These are phyloP conservation scores for Pitta sordida DNA, from an alignment of 2,113 vertebrate genomes.

Conservation along the genomic window DNA sequence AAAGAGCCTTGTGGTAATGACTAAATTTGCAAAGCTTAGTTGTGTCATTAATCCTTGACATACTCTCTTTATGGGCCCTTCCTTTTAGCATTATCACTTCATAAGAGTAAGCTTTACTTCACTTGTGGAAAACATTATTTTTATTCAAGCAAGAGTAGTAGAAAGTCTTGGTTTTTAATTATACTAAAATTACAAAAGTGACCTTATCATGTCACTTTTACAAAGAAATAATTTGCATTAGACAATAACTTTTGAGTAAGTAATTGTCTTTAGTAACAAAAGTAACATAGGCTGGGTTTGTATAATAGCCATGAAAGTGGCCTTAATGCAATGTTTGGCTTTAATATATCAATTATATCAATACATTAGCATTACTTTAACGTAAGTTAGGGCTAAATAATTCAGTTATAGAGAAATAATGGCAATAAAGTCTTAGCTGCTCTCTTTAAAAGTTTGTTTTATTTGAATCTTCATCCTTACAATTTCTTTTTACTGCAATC, in stretches of 20 bases:
- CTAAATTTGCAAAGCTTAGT: conserved; percentile 15
- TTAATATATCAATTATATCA: conserved; percentile 55
- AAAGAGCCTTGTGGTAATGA: background rate
- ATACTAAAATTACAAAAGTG: conserved; percentile 17
- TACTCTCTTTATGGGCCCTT: background rate
- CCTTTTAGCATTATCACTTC: background rate
- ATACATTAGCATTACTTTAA: conserved; percentile 27
- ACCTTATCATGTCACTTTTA: background rate
- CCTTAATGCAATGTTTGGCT: conserved; percentile 8
- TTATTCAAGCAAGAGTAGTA: background rate
- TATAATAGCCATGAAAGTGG: conserved; percentile 9
- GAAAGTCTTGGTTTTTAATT: background rate
- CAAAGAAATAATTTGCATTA: conserved; percentile 31
- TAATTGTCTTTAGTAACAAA: background rate
- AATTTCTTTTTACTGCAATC: too few species aligned
- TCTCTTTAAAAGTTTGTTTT: background rate
- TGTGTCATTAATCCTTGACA: background rate
- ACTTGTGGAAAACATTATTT: conserved; percentile 5
- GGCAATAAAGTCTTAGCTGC: background rate
- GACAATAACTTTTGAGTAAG: conserved; percentile 31
- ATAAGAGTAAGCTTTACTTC: background rate
- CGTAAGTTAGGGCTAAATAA: background rate
- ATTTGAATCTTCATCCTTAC: background rate
- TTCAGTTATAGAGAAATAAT: background rate
- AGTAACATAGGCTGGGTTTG: background rate